These are phyloP conservation scores for Calypte anna DNA, from an alignment of 2,113 vertebrate genomes.

Conservation along the genomic window DNA sequence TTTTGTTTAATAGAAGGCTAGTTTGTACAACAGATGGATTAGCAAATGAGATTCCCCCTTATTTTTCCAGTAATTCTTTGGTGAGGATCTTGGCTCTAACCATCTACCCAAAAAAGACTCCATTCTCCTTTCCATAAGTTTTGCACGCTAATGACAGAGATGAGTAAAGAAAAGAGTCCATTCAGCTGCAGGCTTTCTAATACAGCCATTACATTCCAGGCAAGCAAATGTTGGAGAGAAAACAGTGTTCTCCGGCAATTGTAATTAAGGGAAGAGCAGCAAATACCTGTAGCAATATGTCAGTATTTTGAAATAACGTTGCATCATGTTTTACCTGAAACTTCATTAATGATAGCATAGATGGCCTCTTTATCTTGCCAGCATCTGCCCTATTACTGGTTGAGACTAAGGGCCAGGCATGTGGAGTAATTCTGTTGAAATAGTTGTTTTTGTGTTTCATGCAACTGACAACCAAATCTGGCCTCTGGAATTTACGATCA, in stretches of 20 bases:
- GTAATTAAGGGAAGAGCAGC: slow-evolving; percentile 62
- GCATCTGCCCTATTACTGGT: slow-evolving; percentile 61
- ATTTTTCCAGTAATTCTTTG: background rate
- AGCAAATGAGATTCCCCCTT: background rate
- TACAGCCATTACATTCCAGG: background rate
- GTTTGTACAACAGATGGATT: background rate
- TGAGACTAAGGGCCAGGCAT: slow-evolving; percentile 55
- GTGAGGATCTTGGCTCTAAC: background rate
- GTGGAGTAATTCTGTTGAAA: slow-evolving; percentile 70
- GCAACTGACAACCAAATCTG: slow-evolving; percentile 57
- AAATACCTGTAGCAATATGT: slow-evolving; percentile 68
- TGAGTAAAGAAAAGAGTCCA: background rate
- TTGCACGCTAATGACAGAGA: background rate
- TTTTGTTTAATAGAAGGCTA: background rate
- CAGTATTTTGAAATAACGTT: slow-evolving; percentile 69
- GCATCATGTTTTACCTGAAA: slow-evolving; percentile 73
- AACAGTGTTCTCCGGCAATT: slow-evolving; percentile 65
- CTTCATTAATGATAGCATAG: slow-evolving; percentile 71
- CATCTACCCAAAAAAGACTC: background rate
- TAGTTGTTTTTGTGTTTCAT: slow-evolving; percentile 63
- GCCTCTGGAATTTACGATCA: slow-evolving; percentile 48
- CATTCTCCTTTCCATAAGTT: background rate
- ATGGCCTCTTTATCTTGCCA: slow-evolving; percentile 70
- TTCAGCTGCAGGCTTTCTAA: slow-evolving; percentile 34
- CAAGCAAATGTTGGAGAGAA: slow-evolving; percentile 12